A percentile compares a stretch with the other conserved stretches of the same genome.
Conservation (phyloP, 2,888 invertebrate genomes). For the Dinocampus coccinellae region DNA sequence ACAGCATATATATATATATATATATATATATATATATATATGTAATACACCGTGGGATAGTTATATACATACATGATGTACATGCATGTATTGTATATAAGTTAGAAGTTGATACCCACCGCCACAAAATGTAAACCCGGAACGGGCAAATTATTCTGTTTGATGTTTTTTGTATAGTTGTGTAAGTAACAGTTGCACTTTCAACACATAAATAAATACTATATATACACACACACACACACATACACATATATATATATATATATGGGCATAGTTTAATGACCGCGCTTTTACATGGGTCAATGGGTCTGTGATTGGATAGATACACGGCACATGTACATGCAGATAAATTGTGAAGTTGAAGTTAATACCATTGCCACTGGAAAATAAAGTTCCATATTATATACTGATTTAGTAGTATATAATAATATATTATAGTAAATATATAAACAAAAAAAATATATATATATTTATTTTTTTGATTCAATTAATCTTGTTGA, state of each 20-base stretch:
- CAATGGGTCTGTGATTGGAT: neutral
- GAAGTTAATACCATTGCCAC: neutral
- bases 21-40: neutral
- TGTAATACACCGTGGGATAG: slow-evolving; percentile 19
- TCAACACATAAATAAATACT: neutral
- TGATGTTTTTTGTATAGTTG: neutral
- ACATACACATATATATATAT: neutral
- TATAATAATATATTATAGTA: too few species aligned
- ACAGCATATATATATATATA: neutral
- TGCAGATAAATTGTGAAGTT: too few species aligned
- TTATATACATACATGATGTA: neutral
- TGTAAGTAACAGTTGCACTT: neutral
- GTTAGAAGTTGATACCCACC: neutral
- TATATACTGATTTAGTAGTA: too few species aligned
- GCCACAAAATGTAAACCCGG: slow-evolving; percentile 9
- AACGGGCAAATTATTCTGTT: slow-evolving; percentile 10
- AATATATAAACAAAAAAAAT: too few species aligned
- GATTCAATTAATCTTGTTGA: too few species aligned
- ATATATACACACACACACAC: too few species aligned
- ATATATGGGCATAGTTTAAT: neutral
- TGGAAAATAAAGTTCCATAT: too few species aligned
- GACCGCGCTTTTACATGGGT: slow-evolving; percentile 1
- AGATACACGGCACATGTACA: neutral
- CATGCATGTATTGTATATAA: neutral
- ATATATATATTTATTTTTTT: too few species aligned